Base-by-base conservation (phyloP, 2,797 vertebrate genomes). In the Holocentrus rufus region DNA sequence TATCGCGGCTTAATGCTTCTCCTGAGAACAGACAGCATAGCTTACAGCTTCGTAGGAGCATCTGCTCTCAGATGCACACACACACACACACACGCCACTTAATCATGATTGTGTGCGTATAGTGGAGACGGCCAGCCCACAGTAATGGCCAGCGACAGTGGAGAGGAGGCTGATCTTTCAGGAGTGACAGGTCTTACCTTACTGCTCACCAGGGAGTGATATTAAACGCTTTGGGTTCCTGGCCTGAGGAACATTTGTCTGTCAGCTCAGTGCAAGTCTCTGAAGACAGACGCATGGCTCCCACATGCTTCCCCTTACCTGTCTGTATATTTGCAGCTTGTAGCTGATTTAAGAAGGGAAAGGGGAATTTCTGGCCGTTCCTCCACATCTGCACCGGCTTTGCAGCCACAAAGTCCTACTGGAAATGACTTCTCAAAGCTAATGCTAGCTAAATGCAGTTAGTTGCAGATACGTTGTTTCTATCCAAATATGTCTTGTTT, bases 41-140 rank as follows among this genome's bases (percentile, higher is more conserved):
- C 72, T 66, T n/a, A 2, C 9, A 5, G 65, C 77, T 65, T 44
- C 34, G 47, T 31, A 42, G 61, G 25, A 80, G 65, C 61, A 76
- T 76, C 31, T 70, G 69, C 68, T 77, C 14, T 61, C 39, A 53
- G 39, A 36, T n/a, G 47, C 65, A 53, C 65, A 62, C 49, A 23
- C 23, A 30, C 27, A 25, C 36, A 25, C 59, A 39, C 36, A 39
- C 36, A 53, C 60, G 5, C 15, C 3, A 30, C 42, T 49, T 39
- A 55, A 49, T 15, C 18, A n/a, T n/a, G 53, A 66, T 44, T 36
- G 44, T 59, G 53, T 64, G 50, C 36, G 34, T 59, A 42, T 34
- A 47, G 14, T 17, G 72, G 34, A 61, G 44, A 60, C 42, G 14
- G 50, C 55, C 42, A 8, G 1, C 36, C 36, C 36, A 39, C 36